Base-by-base conservation (phyloP, 2,888 invertebrate species). In the Idaea biselata region DNA sequence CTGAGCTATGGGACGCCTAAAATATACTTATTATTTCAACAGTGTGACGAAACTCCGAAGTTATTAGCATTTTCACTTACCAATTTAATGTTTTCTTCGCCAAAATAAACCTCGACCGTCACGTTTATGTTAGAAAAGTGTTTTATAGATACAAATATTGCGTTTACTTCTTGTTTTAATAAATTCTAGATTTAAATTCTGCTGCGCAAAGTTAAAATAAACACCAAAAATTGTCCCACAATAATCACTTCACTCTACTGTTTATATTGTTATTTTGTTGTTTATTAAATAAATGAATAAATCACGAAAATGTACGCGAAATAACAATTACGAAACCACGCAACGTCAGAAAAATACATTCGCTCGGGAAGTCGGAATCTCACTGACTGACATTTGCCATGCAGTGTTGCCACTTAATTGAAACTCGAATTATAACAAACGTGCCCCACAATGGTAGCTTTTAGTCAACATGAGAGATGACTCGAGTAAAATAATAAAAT, bases 291-390 rank as follows among this genome's bases (percentile, higher is more conserved):
- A 67, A 73, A 72, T 60, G 72, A 63, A 69, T 70, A 70, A 68
- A 65, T 70, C 79, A 79, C 80, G 75, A 77, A 78, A 74, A 74
- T 77, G 77, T 76, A 75, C 76, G 74, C 73, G 78, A 81, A 78
- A 79, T 80, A 75, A 79, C 75, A 77, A 80, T 82, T 63, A 83
- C 81, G 74, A 75, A 83, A 82, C 74, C 78, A 81, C 81, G 79
- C 83, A 81, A 83, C 83, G 80, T 80, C 80, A 81, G 73, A 78
- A 84, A 84, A 84, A 80, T 81, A 82, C 80, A 60, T 59, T 64
- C 62, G 58, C 61, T 59, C 59, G 54, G 60, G 63, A 65, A 64
- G 69, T 68, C 65, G 67, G 64, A 61, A 64, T 69, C 65, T 63
- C 63, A 56, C 61, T 64, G 61, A 67, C 58, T 54, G 59, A 60